These are phyloP conservation scores for Morus bassanus DNA, from an alignment of 2,797 vertebrate genomes.

Conservation along the genomic window DNA sequence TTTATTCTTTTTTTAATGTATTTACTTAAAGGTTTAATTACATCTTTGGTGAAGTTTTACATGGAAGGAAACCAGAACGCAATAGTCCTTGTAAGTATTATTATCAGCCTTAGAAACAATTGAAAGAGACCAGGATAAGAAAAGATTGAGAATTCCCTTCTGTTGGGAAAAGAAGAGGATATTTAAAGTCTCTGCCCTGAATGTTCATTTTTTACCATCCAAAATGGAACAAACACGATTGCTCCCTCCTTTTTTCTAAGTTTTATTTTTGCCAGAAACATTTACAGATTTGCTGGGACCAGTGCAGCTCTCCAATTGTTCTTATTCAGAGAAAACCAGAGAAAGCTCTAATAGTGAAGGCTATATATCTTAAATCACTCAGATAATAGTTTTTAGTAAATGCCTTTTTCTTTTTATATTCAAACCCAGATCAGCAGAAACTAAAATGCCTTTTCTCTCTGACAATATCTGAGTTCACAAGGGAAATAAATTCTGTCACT, in stretches of 20 bases:
- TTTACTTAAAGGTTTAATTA: conserved; percentile 24
- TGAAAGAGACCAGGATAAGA: background rate
- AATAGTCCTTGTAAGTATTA: background rate
- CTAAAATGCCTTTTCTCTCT: conserved; percentile 50
- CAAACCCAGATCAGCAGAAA: conserved; percentile 12
- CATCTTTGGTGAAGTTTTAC: background rate
- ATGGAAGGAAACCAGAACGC: background rate
- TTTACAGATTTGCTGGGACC: background rate
- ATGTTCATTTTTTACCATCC: background rate
- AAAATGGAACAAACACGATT: background rate
- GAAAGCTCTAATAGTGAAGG: background rate
- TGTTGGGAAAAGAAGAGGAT: background rate
- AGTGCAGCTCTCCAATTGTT: conserved; percentile 25
- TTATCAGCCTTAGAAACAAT: background rate
- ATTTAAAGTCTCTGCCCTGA: background rate
- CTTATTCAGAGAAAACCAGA: conserved; percentile 52
- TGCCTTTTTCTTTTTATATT: conserved; percentile 58
- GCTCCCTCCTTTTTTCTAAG: background rate
- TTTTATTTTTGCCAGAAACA: background rate
- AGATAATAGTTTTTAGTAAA: conserved; percentile 58
- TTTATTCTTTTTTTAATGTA: background rate
- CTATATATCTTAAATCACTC: conserved; percentile 53
- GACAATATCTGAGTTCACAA: conserved; percentile 37
- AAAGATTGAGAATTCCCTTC: background rate
- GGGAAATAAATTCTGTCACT: conserved; percentile 60